Evolutionary conservation across 2,888 invertebrate species (phyloP), one percentile per base, ranked within the genome.

Genomic region (Diabrotica balteata): DNA sequence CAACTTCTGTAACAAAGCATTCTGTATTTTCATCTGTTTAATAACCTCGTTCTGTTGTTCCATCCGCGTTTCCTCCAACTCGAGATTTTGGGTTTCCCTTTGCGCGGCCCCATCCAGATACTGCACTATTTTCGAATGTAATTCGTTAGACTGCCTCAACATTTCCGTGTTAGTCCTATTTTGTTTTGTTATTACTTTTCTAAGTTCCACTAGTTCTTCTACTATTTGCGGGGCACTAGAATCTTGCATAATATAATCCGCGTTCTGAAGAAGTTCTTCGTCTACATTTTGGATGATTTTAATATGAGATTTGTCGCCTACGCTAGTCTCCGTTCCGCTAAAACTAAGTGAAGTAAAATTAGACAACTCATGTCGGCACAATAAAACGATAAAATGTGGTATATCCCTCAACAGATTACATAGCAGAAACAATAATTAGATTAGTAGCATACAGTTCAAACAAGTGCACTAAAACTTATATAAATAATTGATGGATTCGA

Each of bases 21-120:
- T 73, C 43, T 74, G 72, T 10, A 67, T 58, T 58, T 67, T 72
- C 71, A 72, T 71, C 60, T 74, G 74, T 45, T 72, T 66, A 8
- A 72, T 69, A 9, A 72, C 67, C 60, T 73, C 74, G 8, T 71
- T 67, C 45, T 74, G 72, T 59, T 74, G 71, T 45, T 66, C 63
- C 59, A 68, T 61, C 53, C 69, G 60, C 0, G 66, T 67, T 54
- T 71, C 68, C 43, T 73, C 68, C 3, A 73, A 60, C 52, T 68
- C 67, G 8, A 71, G 43, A 22, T 62, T 54, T n/a, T 70, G 66
- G 42, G 62, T 55, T 51, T 73, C 69, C 17, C 67, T 67, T 32
- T 67, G 60, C 1, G 66, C 58, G 0, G 71, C 52, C 8, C 61
- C 60, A 7, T 71, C 72, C n/a, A 72, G 65, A 51, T 68, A 68